Percentiles rank a stretch among this genome's conserved stretches.
Evolutionary conservation across 1,140 invertebrate genomes (phyloP).

Genomic region (Zeugodacus cucurbitae): DNA sequence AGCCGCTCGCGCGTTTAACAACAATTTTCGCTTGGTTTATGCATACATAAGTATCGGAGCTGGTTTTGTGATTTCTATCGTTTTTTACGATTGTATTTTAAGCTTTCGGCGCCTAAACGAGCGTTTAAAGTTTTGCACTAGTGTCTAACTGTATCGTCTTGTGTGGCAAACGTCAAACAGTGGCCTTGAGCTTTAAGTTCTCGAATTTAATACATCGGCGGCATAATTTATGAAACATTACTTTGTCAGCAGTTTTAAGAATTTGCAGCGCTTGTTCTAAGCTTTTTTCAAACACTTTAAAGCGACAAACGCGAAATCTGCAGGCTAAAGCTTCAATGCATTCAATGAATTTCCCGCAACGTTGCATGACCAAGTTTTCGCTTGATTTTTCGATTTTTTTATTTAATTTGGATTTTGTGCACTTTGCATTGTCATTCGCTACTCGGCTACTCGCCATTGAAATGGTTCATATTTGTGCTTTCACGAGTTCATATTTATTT

Average conservation of each 20-base stretch:
- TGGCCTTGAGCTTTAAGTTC: neutral
- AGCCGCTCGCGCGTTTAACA: neutral
- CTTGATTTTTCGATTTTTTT: neutral
- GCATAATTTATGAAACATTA: neutral
- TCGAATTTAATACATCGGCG: neutral
- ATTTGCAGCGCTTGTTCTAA: neutral
- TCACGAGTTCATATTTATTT: conserved; percentile 5
- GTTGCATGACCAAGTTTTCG: neutral
- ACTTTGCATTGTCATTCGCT: neutral
- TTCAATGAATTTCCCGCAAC: neutral
- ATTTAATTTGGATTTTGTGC: neutral
- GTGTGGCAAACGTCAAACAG: neutral
- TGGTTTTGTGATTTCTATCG: neutral
- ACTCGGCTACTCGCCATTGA: neutral
- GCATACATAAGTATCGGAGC: no score
- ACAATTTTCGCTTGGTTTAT: neutral
- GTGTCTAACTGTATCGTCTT: neutral
- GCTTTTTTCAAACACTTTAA: neutral
- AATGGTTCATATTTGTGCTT: neutral
- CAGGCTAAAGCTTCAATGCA: neutral
- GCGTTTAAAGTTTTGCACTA: neutral
- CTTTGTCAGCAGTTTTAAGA: neutral
- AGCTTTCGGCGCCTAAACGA: neutral
- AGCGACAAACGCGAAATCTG: neutral
- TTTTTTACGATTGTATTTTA: neutral